Base-by-base conservation (phyloP, 2,888 invertebrate genomes). In the Brachyopa scutellaris region DNA sequence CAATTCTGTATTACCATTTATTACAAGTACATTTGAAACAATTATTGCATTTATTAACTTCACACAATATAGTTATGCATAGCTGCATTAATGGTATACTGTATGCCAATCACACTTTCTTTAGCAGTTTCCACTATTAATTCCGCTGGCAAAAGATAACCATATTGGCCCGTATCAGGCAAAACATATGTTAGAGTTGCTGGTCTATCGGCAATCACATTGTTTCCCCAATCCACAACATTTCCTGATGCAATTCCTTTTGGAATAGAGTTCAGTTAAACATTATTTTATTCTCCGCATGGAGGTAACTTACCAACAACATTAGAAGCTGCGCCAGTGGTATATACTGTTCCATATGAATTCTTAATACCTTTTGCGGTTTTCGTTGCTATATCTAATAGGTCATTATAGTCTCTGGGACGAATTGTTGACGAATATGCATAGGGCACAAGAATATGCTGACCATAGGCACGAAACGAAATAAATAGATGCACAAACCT, bases 131-230 rank as follows among this genome's bases (percentile, higher is more conserved):
- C n/a, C n/a, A n/a, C n/a, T n/a, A n/a, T n/a, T n/a, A n/a, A n/a
- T n/a, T n/a, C n/a, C n/a, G 93, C 87, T 0, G 95, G 95, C 0
- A 96, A 90, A 0, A 94, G 88, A 87, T 95, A 94, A 0, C 95
- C 95, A 85, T 92, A 92, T 0, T 87, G 85, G 0, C 95, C 95
- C 0, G 89, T 92, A 87, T 96, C 96, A 9, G 95, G 91, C 0
- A 94, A 88, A 85, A 93, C 93, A 33, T 91, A 88, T 13, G 92
- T 91, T 87, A 90, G 90, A 88, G 91, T 91, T 40, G 91, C 87
- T 83, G 92, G 88, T 72, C 91, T 91, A 6, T 91, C 88, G 1
- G 90, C 89, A 3, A 89, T 88, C 1, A 84, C 86, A 1, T 91
- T 92, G 80, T 92, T 91, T 0, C 91, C 92, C 91, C 92, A 93